These are phyloP conservation scores for Pomatostomus ruficeps DNA, from an alignment of 2,113 vertebrate species.

Conservation along the genomic window DNA sequence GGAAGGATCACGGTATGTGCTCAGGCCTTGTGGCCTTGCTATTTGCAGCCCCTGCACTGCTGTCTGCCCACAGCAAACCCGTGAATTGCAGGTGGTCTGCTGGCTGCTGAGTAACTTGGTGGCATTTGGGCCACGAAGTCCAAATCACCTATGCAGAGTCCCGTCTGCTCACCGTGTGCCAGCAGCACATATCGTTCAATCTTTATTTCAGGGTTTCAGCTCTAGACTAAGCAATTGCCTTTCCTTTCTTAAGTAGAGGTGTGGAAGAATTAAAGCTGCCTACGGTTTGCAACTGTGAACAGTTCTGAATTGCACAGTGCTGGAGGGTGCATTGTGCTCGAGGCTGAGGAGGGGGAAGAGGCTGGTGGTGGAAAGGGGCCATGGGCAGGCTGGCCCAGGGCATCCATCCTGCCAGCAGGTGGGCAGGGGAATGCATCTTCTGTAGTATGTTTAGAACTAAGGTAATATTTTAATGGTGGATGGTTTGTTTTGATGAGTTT, in stretches of 20 bases:
- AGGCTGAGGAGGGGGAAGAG: background rate
- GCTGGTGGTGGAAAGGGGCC: background rate
- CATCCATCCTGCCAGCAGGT: background rate
- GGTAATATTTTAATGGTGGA: constrained; percentile 40
- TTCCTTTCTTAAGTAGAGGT: background rate
- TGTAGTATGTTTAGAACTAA: background rate
- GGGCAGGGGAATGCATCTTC: background rate
- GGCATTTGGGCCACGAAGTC: background rate
- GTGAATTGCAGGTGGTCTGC: background rate
- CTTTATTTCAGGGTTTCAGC: background rate
- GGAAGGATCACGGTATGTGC: background rate
- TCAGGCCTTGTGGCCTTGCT: background rate
- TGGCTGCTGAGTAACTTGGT: background rate
- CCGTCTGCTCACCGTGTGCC: rapidly evolving
- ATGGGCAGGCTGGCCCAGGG: background rate
- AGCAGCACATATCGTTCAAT: background rate
- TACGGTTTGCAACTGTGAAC: background rate
- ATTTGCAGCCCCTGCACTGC: background rate
- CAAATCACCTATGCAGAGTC: background rate
- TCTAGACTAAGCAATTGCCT: background rate
- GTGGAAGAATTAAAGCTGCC: background rate
- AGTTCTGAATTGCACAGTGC: background rate
- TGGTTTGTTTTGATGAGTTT: background rate
- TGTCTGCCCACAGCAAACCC: background rate
- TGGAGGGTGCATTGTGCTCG: background rate